Evolutionary conservation across 2,888 invertebrate genomes (phyloP).

Genomic region (Papilio gigon): DNA sequence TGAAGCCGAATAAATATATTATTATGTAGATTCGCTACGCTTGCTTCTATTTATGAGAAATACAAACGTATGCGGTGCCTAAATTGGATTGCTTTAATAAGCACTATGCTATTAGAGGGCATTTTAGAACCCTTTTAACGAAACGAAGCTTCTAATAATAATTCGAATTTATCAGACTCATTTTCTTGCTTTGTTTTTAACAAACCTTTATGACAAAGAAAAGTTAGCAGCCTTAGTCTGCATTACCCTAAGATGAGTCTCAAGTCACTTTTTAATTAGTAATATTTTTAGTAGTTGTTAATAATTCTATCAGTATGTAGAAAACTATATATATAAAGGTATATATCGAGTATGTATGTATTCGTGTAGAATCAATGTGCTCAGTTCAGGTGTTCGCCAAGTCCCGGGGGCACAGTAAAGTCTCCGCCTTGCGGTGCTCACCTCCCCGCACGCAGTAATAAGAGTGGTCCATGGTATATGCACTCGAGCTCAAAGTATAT

Average conservation of each 20-base stretch:
- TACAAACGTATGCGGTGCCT: slow-evolving; percentile 26
- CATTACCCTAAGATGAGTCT: too few species aligned
- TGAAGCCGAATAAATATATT: slow-evolving; percentile 67
- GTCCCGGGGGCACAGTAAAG: slow-evolving; percentile 63
- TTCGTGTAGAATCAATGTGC: slow-evolving; percentile 61
- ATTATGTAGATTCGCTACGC: slow-evolving; percentile 54
- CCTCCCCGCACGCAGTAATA: slow-evolving; percentile 43
- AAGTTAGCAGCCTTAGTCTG: too few species aligned
- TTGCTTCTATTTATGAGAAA: slow-evolving; percentile 44
- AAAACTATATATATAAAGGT: slow-evolving; percentile 42
- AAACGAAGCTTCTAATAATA: background rate
- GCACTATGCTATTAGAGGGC: slow-evolving; percentile 18
- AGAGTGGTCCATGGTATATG: slow-evolving; percentile 42
- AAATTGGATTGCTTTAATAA: slow-evolving; percentile 39
- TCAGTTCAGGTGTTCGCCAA: slow-evolving; percentile 58
- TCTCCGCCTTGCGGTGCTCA: slow-evolving; percentile 53
- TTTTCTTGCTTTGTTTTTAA: too few species aligned
- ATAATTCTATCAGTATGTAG: slow-evolving; percentile 34
- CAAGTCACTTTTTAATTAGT: background rate
- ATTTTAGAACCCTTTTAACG: background rate
- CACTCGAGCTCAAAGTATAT: slow-evolving; percentile 33
- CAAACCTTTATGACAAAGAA: too few species aligned
- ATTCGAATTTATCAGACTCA: too few species aligned
- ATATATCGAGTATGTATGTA: slow-evolving; percentile 42
- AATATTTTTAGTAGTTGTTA: background rate